A percentile compares a stretch with the other conserved stretches of the same genome.
Conservation (phyloP, 1,140 invertebrate genomes). For the Phortica variegata region DNA sequence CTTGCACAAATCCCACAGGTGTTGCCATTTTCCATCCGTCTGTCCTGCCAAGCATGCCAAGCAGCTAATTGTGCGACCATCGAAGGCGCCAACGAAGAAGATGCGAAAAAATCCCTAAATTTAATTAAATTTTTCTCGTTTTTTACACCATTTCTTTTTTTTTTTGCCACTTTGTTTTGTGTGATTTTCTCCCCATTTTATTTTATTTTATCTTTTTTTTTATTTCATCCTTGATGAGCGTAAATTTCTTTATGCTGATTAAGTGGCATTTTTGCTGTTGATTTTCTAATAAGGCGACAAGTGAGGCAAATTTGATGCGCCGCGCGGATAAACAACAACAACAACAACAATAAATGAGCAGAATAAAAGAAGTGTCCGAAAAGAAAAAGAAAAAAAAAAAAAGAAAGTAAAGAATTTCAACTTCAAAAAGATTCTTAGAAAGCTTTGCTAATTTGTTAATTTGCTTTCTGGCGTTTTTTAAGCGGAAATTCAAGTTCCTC, state of each 20-base stretch:
- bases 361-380: slow-evolving; percentile 4
- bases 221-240: background rate
- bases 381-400: slow-evolving; percentile 8
- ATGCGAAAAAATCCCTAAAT: slow-evolving; percentile 40
- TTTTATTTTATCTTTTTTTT: background rate
- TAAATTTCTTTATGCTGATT: slow-evolving; percentile 44
- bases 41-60: slow-evolving; percentile 40
- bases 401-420: slow-evolving; percentile 29
- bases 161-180: background rate
- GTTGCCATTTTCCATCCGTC: slow-evolving; percentile 41
- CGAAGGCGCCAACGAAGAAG: background rate
- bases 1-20: slow-evolving; percentile 32
- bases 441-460: background rate
- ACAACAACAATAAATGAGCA: too few relatives aligned
- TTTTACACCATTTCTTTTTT: background rate
- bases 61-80: slow-evolving; percentile 46
- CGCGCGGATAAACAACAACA: too few relatives aligned
- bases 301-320: too few relatives aligned
- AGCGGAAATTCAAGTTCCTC: too few relatives aligned
- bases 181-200: too few relatives aligned
- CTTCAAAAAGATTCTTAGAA: slow-evolving; percentile 3
- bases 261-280: slow-evolving; percentile 25
- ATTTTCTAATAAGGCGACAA: slow-evolving; percentile 9
- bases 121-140: slow-evolving; percentile 46
- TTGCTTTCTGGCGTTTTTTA: too few relatives aligned